Evolutionary conservation across 2,888 invertebrate genomes (phyloP), one percentile per base, ranked within the genome.

Genomic region (Argyra leucocephala): DNA sequence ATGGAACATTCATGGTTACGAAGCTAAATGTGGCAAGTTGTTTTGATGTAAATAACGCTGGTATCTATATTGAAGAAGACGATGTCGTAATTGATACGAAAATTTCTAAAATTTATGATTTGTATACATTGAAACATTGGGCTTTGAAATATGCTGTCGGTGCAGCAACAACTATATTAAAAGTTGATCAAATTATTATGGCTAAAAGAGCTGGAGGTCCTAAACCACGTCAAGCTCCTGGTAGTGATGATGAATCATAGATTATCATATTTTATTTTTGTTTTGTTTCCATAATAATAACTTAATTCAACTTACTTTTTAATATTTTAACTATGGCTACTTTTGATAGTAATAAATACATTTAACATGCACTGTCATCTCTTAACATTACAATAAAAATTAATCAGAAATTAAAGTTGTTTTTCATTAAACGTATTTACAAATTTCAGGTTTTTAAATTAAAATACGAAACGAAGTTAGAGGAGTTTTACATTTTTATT

Each of bases 111-210:
- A 87, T 99, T 69, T 81, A 88, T 64, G 96, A 97, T 83, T 82
- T 93, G 66, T 96, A 86, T 77, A 77, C 89, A 61, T 84, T 89
- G 26, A 99, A 99, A 79, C 83, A 86, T 75, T 98, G 97, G 96
- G 97, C 89, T 3, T 81, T 99, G 65, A 96, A 96, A 78, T 96
- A 98, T 81, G 96, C 98, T 0, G 91, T 94, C 0, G 88, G 90
- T 68, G 95, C 96, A 1, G 95, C 97, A 1, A 87, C 90, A 68
- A 96, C 96, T 1, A 90, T 97, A 70, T 84, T 98, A 31, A 89
- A 91, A 78, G 93, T 98, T 26, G 96, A 97, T 81, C 95, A 97
- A 82, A 97, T 98, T 71, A 97, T 98, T 70, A 96, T 97, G 96
- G 95, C 97, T 0, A 97, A 97, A 82, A 85, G 91, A 73, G 96